A percentile compares a stretch with the other conserved stretches of the same genome.
phyloP scores from a whole-genome alignment of 2,113 vertebrate species.

The Tachysurus fulvidraco region DNA sequence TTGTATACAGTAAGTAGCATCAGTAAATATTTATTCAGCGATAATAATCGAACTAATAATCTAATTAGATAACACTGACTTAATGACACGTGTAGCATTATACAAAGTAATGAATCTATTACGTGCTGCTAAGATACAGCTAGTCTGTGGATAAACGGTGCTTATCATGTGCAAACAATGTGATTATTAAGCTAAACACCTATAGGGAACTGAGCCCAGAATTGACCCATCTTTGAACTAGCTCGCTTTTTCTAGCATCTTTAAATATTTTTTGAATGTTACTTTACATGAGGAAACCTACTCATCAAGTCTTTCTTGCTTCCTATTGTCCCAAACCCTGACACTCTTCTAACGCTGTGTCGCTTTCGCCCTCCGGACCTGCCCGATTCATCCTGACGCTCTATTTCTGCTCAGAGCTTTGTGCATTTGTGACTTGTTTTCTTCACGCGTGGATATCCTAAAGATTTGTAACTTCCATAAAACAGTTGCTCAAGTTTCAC shows the following conservation, averaged over 20 bases:
- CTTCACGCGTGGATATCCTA: not conserved
- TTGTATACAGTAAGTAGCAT: not conserved
- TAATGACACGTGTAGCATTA: not conserved
- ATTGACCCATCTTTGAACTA: not conserved
- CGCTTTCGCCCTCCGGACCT: not conserved
- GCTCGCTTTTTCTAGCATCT: not conserved
- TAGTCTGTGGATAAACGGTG: not conserved
- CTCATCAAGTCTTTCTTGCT: not conserved
- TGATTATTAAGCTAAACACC: not conserved
- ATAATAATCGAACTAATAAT: not conserved
- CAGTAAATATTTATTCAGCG: not conserved
- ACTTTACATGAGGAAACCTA: not conserved
- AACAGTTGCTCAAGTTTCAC: not conserved
- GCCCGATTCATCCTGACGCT: not conserved
- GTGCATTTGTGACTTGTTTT: not conserved
- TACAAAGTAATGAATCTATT: not conserved
- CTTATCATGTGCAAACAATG: not conserved
- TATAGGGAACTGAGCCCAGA: not conserved
- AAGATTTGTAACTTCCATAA: conserved; percentile 4
- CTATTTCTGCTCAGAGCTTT: conserved; percentile 4
- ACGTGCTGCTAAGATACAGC: not conserved
- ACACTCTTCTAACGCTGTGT: not conserved
- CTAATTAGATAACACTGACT: not conserved
- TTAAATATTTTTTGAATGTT: not conserved
- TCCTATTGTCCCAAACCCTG: not conserved